Evolutionary conservation across 2,113 vertebrate species (phyloP).

Genomic region (Pteropus alecto): DNA sequence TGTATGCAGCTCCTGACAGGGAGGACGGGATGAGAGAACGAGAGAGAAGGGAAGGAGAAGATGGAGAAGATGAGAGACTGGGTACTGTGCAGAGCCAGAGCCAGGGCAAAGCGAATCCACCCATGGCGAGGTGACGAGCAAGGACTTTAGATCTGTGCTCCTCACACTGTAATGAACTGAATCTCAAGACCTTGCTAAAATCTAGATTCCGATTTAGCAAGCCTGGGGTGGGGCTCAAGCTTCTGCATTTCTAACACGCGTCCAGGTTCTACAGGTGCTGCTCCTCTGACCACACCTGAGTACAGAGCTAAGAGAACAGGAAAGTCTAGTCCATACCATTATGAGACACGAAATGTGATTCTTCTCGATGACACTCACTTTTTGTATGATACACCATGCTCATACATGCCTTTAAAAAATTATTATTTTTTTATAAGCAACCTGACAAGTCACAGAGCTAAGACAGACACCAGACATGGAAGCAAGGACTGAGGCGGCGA

Average conservation of each 20-base stretch:
- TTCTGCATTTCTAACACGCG: not conserved
- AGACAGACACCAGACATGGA: not conserved
- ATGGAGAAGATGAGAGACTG: not conserved
- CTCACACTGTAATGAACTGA: not conserved
- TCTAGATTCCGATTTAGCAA: not conserved
- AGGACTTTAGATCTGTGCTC: not conserved
- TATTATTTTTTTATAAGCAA: not conserved
- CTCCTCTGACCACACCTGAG: not conserved
- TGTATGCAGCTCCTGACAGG: not conserved
- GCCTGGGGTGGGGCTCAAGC: not conserved
- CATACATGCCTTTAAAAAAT: not conserved
- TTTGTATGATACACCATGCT: not conserved
- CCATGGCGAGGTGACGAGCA: not conserved
- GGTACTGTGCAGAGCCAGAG: accelerated
- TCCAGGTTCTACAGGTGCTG: not conserved
- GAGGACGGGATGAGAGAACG: not conserved
- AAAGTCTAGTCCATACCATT: not conserved
- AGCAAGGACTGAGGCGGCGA: not conserved
- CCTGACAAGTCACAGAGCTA: not conserved
- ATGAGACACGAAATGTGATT: not conserved
- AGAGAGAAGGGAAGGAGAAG: not conserved
- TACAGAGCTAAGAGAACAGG: not conserved
- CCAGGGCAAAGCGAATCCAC: not conserved
- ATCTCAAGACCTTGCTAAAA: not conserved
- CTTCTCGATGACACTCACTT: not conserved